phyloP scores from a whole-genome alignment of 2,888 invertebrate genomes.

The Eupithecia abbreviata region DNA sequence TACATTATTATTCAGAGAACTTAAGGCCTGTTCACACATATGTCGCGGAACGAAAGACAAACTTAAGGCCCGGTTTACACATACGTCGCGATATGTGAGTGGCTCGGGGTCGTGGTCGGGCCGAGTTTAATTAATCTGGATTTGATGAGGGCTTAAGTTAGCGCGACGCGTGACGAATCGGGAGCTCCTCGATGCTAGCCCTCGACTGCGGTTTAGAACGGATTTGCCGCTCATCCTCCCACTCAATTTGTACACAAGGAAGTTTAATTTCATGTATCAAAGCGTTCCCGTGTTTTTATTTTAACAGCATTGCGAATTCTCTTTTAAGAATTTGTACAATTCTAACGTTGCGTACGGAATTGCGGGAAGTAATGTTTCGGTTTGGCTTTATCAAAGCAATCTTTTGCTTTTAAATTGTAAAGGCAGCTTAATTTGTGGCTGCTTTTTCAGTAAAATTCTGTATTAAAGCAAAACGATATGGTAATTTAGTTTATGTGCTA shows the following conservation, averaged over 20 bases:
- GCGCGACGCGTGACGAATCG: constrained; percentile 80
- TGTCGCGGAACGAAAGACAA: constrained; percentile 13
- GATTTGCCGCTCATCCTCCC: constrained; percentile 75
- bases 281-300: constrained; percentile 35
- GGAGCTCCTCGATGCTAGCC: constrained; percentile 65
- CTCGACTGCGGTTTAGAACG: constrained; percentile 76
- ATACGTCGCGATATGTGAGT: constrained; percentile 62
- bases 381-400: neutral
- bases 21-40: neutral
- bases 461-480: neutral
- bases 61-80: constrained; percentile 50
- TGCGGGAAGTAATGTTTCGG: constrained; percentile 2
- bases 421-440: neutral
- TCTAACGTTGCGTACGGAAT: constrained; percentile 10
- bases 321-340: constrained; percentile 29
- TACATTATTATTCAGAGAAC: constrained; percentile 3
- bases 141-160: constrained; percentile 81
- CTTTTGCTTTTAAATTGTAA: constrained; percentile 6
- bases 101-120: constrained; percentile 69
- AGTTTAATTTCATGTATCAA: constrained; percentile 57
- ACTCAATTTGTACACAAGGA: constrained; percentile 74
- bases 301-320: constrained; percentile 34
- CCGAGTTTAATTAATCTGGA: constrained; percentile 80
- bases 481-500: neutral
- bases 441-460: neutral